These are phyloP conservation scores for Bimastos eiseni DNA, from an alignment of 2,888 invertebrate species.

Conservation along the genomic window DNA sequence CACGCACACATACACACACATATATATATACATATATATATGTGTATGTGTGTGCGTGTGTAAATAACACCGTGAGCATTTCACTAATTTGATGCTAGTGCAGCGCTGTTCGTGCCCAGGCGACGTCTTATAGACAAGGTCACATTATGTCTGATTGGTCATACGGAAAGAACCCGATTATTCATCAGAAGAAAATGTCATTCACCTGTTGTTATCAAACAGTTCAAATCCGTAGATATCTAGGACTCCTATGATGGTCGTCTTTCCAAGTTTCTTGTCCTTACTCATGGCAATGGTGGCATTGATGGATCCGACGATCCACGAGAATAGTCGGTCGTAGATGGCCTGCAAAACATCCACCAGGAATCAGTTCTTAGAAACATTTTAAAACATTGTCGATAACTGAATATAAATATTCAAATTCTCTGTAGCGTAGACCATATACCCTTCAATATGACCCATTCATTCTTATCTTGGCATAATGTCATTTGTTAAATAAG, in stretches of 20 bases:
- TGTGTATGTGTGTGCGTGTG: too few species aligned
- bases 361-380: not conserved
- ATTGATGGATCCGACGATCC: conserved; percentile 93
- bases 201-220: conserved; percentile 83
- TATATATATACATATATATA: too few species aligned
- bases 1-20: too few species aligned
- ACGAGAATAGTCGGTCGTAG: conserved; percentile 89
- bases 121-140: not conserved
- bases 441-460: not conserved
- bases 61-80: not conserved
- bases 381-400: not conserved
- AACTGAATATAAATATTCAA: too few species aligned
- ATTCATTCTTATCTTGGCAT: too few species aligned
- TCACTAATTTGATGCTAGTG: not conserved
- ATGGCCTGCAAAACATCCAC: conserved; percentile 70
- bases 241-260: conserved; percentile 86
- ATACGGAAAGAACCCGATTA: not conserved
- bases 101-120: not conserved
- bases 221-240: conserved; percentile 99
- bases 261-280: conserved; percentile 66
- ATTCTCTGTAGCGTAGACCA: not conserved
- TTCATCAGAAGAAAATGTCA: not conserved
- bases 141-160: not conserved
- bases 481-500: not conserved
- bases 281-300: conserved; percentile 79